Evolutionary conservation across 2,888 invertebrate species (phyloP), one percentile per base, ranked within the genome.

Genomic region (Metallyticus violacea): DNA sequence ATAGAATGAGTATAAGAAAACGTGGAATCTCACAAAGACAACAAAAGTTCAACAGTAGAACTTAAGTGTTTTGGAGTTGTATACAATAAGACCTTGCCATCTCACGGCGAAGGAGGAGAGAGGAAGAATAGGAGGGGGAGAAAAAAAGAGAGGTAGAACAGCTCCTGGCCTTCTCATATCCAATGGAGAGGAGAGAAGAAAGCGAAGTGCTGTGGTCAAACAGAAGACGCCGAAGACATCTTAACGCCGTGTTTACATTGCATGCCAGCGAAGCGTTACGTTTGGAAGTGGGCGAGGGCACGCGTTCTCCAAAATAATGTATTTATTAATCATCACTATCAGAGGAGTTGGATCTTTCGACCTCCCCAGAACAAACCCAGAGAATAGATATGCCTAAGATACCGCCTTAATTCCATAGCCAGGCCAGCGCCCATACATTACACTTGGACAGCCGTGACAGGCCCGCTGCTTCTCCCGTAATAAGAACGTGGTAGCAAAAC

Each of bases 271-370:
- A 77, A 9, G 79, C 86, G 85, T 86, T 86, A 86, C 26, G 25
- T 62, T 62, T 62, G 40, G 40, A 62, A 22, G 22, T 15, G 40
- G 40, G n/a, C n/a, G n/a, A n/a, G 28, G 77, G 26, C 87, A 27
- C 79, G 80, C 29, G 62, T 81, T 82, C 85, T 87, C 87, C 84
- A 80, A 84, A 87, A 85, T 85, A 87, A 87, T 87, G 87, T 87
- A 87, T 86, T 87, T 87, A 87, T 87, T 87, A 87, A 87, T 87
- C 87, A 87, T 40, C 81, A 85, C 80, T 87, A 87, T 87, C 87
- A 84, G 77, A 77, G 40, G 26, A 81, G 22, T 26, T 25, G 9
- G 25, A 81, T 77, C 77, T 27, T 79, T 27, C 27, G 7, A 9
- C 26, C 79, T 28, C 79, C 22, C 27, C 7, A 22, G 22, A 62